phyloP scores from a whole-genome alignment of 2,113 vertebrate species.

The Barbus barbus region DNA sequence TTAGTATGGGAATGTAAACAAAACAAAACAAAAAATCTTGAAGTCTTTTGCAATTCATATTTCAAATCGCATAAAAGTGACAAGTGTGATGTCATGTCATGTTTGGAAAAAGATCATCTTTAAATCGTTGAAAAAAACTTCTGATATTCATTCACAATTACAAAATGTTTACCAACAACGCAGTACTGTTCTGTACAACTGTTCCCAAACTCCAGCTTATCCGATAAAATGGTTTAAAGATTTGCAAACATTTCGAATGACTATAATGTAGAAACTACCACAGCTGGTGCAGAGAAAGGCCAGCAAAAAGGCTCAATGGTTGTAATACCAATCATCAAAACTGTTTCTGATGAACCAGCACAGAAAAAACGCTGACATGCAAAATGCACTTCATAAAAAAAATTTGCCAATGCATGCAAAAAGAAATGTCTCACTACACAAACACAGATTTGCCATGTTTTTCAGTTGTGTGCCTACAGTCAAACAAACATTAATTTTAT shows the following conservation, averaged over 20 bases:
- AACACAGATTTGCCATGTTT: background rate
- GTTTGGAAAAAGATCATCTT: background rate
- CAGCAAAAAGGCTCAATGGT: slow-evolving; percentile 10
- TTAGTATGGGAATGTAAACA: slow-evolving; percentile 11
- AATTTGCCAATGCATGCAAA: background rate
- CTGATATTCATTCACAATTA: background rate
- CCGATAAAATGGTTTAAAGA: slow-evolving; percentile 6
- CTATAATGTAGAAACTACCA: slow-evolving; percentile 9
- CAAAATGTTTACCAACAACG: slow-evolving; percentile 37
- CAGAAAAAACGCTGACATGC: background rate
- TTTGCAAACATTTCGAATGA: slow-evolving; percentile 19
- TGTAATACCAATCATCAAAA: background rate
- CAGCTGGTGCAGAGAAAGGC: slow-evolving; percentile 18
- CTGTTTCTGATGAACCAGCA: slow-evolving; percentile 26
- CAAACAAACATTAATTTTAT: slow-evolving; percentile 36
- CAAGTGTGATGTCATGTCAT: slow-evolving; percentile 25
- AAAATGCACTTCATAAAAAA: background rate
- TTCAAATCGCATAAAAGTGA: slow-evolving; percentile 23
- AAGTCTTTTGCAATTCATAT: slow-evolving; percentile 4
- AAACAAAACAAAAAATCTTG: background rate
- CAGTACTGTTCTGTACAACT: background rate
- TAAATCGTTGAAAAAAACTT: background rate
- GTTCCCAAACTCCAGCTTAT: background rate
- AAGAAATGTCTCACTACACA: slow-evolving; percentile 2
- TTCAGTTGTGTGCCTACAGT: slow-evolving; percentile 39